A percentile compares a stretch with the other conserved stretches of the same genome.
These are phyloP conservation scores for Balaenoptera acutorostrata DNA, from an alignment of 2,113 vertebrate species.

Conservation along the genomic window DNA sequence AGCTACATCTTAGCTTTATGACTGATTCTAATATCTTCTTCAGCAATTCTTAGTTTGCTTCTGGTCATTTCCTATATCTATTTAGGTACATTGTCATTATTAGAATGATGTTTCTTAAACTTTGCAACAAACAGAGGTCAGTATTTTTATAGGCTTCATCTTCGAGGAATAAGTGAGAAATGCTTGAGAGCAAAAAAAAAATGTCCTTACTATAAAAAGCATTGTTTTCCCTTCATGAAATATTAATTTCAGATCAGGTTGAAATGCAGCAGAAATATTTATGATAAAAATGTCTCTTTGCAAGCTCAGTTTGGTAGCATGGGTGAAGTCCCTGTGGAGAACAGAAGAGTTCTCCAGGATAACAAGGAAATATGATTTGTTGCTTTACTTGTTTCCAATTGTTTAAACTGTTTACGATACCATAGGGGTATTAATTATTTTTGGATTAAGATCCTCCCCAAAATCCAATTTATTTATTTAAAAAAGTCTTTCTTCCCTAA, in stretches of 20 bases:
- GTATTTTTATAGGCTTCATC: constrained; percentile 9
- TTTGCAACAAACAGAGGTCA: not conserved
- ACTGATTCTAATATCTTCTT: not conserved
- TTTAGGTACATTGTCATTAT: not conserved
- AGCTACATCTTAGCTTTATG: not conserved
- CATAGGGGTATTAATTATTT: constrained; percentile 62
- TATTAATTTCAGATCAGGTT: constrained; percentile 52
- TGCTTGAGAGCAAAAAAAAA: not conserved
- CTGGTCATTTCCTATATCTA: not conserved
- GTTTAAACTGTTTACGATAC: constrained; percentile 33
- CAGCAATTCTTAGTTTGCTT: not conserved
- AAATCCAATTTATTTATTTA: not conserved
- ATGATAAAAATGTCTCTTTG: constrained; percentile 1
- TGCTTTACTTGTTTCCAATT: not conserved
- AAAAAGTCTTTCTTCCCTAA: not conserved
- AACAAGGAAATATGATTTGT: not conserved
- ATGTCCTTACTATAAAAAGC: not conserved
- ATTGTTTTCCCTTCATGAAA: constrained; percentile 60
- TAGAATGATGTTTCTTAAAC: not conserved
- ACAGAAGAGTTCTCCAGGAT: not conserved
- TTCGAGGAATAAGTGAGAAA: constrained; percentile 23
- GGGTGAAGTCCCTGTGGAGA: not conserved
- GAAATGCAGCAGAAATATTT: constrained; percentile 42
- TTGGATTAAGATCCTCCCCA: not conserved
- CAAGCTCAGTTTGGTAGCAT: not conserved